A percentile compares a stretch with the other conserved stretches of the same genome.
Evolutionary conservation across 1,140 invertebrate genomes (phyloP).

Genomic region (Brachionus angularis): DNA sequence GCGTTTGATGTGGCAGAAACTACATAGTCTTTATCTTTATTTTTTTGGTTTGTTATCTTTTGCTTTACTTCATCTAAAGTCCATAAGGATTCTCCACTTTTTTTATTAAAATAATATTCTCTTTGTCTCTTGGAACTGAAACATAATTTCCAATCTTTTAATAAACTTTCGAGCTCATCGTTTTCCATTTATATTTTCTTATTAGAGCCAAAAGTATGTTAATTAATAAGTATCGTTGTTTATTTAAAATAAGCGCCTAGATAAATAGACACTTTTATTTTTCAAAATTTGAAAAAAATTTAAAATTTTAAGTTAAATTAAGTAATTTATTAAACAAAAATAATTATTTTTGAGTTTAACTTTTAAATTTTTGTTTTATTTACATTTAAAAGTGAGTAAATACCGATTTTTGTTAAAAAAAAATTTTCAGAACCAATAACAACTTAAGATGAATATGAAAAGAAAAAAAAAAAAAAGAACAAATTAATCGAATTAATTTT

Average conservation of each 20-base stretch:
- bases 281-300: too few species aligned
- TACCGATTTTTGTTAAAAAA: too few species aligned
- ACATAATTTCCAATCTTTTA: constrained; percentile 11
- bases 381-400: neutral
- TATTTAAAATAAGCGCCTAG: neutral
- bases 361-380: neutral
- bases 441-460: too few species aligned
- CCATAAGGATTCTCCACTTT: constrained; percentile 24
- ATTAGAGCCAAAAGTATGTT: neutral
- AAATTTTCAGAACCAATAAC: too few species aligned
- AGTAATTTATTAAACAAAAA: too few species aligned
- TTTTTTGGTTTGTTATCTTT: neutral
- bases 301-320: too few species aligned
- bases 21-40: neutral
- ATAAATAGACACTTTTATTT: neutral
- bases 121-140: constrained; percentile 4
- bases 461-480: too few species aligned
- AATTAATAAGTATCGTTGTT: too few species aligned
- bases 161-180: neutral
- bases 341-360: neutral
- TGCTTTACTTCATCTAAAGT: constrained; percentile 31
- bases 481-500: too few species aligned
- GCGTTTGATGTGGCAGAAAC: too few species aligned
- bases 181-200: neutral
- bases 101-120: constrained; percentile 31